Conservation (phyloP, 2,113 vertebrate species). For the Cygnus buccinator region DNA sequence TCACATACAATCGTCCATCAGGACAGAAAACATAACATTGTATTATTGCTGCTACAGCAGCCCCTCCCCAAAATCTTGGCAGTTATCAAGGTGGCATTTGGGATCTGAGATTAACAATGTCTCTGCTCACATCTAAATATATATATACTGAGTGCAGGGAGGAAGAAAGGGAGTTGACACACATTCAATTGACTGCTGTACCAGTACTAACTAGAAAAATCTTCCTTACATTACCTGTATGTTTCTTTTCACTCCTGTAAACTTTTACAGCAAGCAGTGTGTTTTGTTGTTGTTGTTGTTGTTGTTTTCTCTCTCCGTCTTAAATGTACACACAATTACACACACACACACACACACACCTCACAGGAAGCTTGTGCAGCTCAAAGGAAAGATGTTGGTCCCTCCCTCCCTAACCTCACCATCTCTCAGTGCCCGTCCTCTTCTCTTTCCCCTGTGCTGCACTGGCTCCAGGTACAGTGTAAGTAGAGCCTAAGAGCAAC, state of each 20-base stretch:
- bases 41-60: conserved; percentile 50
- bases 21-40: conserved; percentile 49
- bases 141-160: background rate
- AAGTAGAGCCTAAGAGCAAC: background rate
- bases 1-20: conserved; percentile 51
- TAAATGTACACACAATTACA: background rate
- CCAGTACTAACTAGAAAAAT: conserved; percentile 8
- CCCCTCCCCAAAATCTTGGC: background rate
- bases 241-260: background rate
- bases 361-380: background rate
- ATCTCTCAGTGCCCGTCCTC: background rate
- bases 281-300: background rate
- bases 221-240: background rate
- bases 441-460: background rate
- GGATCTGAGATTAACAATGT: conserved; percentile 56
- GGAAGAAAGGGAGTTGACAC: conserved; percentile 49
- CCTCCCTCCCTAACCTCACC: background rate
- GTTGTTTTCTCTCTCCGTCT: background rate
- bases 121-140: conserved; percentile 55
- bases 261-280: background rate
- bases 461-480: background rate
- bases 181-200: conserved; percentile 41
- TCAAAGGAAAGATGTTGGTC: background rate
- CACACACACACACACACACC: background rate
- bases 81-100: conserved; percentile 49